Evolutionary conservation across 1,140 invertebrate genomes (phyloP), one percentile per base, ranked within the genome.

Genomic region (Calosoma granatense): DNA sequence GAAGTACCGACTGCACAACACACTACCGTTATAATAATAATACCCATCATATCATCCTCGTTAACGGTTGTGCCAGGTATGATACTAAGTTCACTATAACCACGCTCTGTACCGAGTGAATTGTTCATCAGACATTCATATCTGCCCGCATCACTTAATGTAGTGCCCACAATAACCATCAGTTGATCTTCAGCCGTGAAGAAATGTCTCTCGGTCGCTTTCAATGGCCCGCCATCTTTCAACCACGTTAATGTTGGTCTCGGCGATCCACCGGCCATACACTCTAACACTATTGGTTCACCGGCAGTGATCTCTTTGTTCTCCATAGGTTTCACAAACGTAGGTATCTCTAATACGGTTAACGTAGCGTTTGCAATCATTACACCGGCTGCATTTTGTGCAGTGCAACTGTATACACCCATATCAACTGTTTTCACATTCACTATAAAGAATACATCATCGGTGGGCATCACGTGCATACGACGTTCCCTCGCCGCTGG

Each of bases 351-450:
- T 61, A 86, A 77, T 22, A 97, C 91, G 60, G 84, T 86, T 1
- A 98, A 74, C n/a, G 87, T 88, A 0, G 91, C 92, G 78, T 95
- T 96, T 1, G 90, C 84, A 53, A 87, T 82, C 19, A 92, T 86
- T 43, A 81, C 80, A 1, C 94, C 94, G 15, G 92, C 94, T 15
- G 83, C 75, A 75, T 97, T 98, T 63, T 85, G 81, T 0, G 95
- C 95, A 3, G 86, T 94, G 73, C 95, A 98, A 22, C 88, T 95
- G 67, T 98, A 98, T 1, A 92, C 76, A 1, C 95, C 95, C 65
- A 87, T 87, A 70, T 98, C 95, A 30, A 79, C 80, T 0, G 83
- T 79, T 72, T 92, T 92, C 4, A 92, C 88, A 75, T 94, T 85
- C 6, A 92, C 80, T 60, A 98, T 97, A 65, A 95, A 92, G 65